Evolutionary conservation across 2,888 invertebrate species (phyloP).

Genomic region (Apeira syringaria): DNA sequence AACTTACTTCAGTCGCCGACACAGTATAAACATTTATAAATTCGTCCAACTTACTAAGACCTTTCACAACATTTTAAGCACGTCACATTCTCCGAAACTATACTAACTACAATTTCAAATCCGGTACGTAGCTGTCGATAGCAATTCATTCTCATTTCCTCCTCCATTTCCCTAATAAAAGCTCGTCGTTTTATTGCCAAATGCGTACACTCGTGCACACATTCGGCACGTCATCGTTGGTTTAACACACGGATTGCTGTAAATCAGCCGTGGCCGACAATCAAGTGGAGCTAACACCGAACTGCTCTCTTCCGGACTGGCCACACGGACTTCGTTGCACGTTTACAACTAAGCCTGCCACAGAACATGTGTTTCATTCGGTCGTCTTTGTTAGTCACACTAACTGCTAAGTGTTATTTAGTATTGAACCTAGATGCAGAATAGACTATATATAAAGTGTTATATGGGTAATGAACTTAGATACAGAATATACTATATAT

Average conservation of each 20-base stretch:
- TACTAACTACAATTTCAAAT: not conserved
- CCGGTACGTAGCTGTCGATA: conserved; percentile 5
- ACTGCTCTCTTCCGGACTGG: conserved; percentile 25
- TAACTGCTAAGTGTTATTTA: not conserved
- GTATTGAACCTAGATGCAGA: not conserved
- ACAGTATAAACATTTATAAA: no score
- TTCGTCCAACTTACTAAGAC: no score
- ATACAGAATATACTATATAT: no score
- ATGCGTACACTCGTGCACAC: conserved; percentile 4
- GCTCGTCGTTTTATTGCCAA: conserved; percentile 1
- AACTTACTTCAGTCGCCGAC: no score
- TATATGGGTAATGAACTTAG: no score
- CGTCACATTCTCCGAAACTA: no score
- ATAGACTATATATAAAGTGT: no score
- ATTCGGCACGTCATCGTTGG: conserved; percentile 31
- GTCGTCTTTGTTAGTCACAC: not conserved
- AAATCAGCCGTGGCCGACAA: conserved; percentile 33
- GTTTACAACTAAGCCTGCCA: not conserved
- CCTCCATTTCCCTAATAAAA: conserved; percentile 19
- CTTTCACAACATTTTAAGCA: no score
- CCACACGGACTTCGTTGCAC: conserved; percentile 12
- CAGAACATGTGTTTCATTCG: not conserved
- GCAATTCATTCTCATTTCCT: conserved; percentile 19
- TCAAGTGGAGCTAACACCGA: conserved; percentile 28
- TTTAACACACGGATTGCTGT: conserved; percentile 33